A percentile compares a stretch with the other conserved stretches of the same genome.
These are phyloP conservation scores for Aldabrachelys gigantea DNA, from an alignment of 2,113 vertebrate species.

Conservation along the genomic window DNA sequence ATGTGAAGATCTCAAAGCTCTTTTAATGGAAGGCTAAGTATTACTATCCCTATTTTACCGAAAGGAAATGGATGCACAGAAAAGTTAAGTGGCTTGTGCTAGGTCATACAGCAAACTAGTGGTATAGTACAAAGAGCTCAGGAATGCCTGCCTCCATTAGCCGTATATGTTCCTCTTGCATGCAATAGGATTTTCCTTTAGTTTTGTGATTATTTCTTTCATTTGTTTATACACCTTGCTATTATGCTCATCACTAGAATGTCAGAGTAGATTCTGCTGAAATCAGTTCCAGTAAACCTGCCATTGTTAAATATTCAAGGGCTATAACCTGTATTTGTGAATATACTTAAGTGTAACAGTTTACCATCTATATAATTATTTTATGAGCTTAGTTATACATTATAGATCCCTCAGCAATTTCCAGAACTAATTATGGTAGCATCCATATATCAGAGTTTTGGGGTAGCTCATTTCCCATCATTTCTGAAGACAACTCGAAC, in stretches of 20 bases:
- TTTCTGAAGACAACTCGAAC: not conserved
- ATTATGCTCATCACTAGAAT: not conserved
- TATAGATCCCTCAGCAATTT: not conserved
- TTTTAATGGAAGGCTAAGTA: not conserved
- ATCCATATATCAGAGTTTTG: conserved; percentile 19
- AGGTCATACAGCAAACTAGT: not conserved
- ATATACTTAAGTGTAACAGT: conserved; percentile 15
- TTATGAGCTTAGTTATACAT: conserved; percentile 6
- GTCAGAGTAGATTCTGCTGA: not conserved
- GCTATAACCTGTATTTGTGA: conserved; percentile 3
- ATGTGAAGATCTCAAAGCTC: not conserved
- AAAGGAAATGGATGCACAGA: not conserved
- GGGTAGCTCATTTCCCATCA: conserved; percentile 15
- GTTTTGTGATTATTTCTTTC: not conserved
- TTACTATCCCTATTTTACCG: not conserved
- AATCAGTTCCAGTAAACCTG: not conserved
- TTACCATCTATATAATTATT: not conserved
- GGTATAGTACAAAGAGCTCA: not conserved
- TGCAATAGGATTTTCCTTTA: not conserved
- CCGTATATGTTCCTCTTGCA: not conserved
- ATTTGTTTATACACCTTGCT: conserved; percentile 8
- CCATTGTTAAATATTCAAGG: not conserved
- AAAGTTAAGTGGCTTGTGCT: not conserved
- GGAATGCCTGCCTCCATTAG: not conserved
- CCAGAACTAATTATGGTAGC: conserved; percentile 4